Evolutionary conservation across 2,888 invertebrate genomes (phyloP), one percentile per base, ranked within the genome.

Genomic region (Spicauda simplicius): DNA sequence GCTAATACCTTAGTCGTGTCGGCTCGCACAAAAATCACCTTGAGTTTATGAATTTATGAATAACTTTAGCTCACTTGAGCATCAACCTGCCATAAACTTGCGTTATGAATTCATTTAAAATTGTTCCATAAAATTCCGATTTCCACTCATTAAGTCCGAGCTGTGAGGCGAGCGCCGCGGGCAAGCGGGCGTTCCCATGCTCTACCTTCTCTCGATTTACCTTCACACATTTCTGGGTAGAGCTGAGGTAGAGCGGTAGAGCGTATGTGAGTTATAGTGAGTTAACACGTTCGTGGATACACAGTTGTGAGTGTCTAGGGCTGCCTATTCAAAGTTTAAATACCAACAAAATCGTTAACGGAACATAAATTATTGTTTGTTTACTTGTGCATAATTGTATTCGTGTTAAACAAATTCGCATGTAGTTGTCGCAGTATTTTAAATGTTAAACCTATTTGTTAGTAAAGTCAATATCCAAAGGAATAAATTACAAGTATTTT

Each of bases 141-240:
- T 84, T 82, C 79, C 72, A 78, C 80, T 85, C 81, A 87, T 88
- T 86, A 87, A 82, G 77, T 81, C 73, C 76, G 77, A 87, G 85
- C n/a, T n/a, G n/a, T n/a, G n/a, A n/a, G 82, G 3, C 5, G 25
- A 25, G 25, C 25, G 88, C 88, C 89, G 76, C 80, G 74, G 83
- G 90, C 86, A 74, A 72, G 74, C 84, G 78, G 82, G 81, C 84
- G 84, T 86, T 86, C 86, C 80, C 86, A 81, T 81, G 71, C 10
- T 18, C 80, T 86, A 88, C 84, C 77, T 74, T 73, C 76, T 25
- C 25, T 75, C 77, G 72, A 74, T 70, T 72, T 69, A 50, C 50
- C 70, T 64, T 72, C 56, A 69, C 25, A 19, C 62, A 55, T 54
- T 55, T 63, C 45, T 45, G 54, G 53, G 54, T 16, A 54, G 62